phyloP scores from a whole-genome alignment of 2,113 vertebrate species.

The Merops nubicus region DNA sequence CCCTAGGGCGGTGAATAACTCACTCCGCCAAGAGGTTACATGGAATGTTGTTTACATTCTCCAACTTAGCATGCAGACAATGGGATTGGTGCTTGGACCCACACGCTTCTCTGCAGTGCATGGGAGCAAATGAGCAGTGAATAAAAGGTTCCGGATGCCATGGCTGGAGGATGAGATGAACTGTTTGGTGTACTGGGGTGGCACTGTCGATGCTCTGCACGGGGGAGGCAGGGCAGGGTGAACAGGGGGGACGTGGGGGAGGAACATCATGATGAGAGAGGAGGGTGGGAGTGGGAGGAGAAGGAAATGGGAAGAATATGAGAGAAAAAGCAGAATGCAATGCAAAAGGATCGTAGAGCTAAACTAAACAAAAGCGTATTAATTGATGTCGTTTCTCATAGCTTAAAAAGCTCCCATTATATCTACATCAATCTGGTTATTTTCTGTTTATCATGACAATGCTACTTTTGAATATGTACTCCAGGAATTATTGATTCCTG shows the following conservation, averaged over 20 bases:
- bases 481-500: not conserved
- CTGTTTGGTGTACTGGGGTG: not conserved
- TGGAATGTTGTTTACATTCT: not conserved
- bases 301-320: not conserved
- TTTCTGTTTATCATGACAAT: not conserved
- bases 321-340: not conserved
- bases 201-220: not conserved
- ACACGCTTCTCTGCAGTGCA: not conserved
- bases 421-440: not conserved
- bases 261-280: not conserved
- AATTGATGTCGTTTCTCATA: not conserved
- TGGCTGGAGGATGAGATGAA: not conserved
- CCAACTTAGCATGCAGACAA: not conserved
- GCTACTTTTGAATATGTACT: not conserved
- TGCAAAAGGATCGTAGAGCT: not conserved
- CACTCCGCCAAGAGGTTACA: not conserved
- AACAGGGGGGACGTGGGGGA: not conserved
- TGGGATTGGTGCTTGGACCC: not conserved
- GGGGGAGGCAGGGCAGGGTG: not conserved
- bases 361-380: not conserved
- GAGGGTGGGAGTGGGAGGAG: not conserved
- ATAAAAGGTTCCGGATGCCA: not conserved
- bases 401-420: not conserved
- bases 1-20: not conserved
- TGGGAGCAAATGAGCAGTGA: not conserved